Evolutionary conservation across 2,113 vertebrate genomes (phyloP), one percentile per base, ranked within the genome.

Genomic region (Ammodytes dubius): DNA sequence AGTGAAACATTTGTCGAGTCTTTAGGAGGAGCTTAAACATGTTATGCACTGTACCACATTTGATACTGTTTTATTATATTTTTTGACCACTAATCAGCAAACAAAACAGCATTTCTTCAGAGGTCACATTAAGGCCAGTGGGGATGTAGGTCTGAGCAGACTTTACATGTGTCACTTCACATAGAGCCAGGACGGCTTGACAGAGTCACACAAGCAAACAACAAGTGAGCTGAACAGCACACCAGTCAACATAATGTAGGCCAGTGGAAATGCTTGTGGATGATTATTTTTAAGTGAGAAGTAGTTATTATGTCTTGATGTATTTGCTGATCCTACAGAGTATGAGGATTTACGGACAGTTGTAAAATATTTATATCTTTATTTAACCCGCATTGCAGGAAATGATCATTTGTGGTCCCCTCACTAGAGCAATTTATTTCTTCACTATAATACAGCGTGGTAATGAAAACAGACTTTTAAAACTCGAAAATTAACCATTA

Each of bases 121-220:
- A 86, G 90, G 88, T 94, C 84, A 75, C 70, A 65, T 78, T 70
- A 40, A 73, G 89, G 87, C 83, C 92, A 86, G 78, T 79, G 68
- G 90, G 74, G 89, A 89, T 87, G 43, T 81, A 64, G 89, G 88
- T 88, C 81, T 87, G 59, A 60, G 64, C 77, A 70, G 81, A 64
- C 77, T 59, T 65, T 88, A 91, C 76, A 91, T 91, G 87, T 92
- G 91, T 92, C 91, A 93, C 84, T 83, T 88, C 84, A 63, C 50
- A 84, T 93, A 10, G 61, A 84, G 79, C 60, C 79, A 70, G 70
- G 40, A 61, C 0, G 66, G 58, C 35, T 10, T 89, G 89, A 92
- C 74, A 59, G 79, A 84, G 88, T 79, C 77, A 67, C 70, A 83
- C 79, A 76, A 75, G 76, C 85, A 85, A 76, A 83, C 84, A 82